These are phyloP conservation scores for Trematomus bernacchii DNA, from an alignment of 2,797 vertebrate genomes.

Conservation along the genomic window DNA sequence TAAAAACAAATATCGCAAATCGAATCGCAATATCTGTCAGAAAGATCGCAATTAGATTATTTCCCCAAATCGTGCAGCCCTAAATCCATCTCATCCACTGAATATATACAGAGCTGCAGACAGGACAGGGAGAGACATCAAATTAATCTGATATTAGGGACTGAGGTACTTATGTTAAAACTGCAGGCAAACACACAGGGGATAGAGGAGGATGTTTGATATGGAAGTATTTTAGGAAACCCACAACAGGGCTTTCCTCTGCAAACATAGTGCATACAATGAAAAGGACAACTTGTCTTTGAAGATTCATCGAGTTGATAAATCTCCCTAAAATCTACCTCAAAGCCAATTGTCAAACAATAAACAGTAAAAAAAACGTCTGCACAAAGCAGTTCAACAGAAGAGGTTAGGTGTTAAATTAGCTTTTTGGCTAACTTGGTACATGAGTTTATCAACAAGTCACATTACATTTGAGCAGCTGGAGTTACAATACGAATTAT, in stretches of 20 bases:
- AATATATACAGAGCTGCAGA: constrained; percentile 10
- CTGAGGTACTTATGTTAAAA: background rate
- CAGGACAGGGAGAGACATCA: constrained; percentile 19
- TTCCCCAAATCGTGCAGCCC: too few species aligned
- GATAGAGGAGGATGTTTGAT: background rate
- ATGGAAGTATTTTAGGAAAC: background rate
- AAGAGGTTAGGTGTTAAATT: background rate
- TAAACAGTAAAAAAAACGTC: background rate
- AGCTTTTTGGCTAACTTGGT: background rate
- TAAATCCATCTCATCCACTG: constrained; percentile 1
- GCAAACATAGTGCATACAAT: background rate
- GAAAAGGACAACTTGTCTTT: background rate
- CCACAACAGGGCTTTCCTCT: too few species aligned
- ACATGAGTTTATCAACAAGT: constrained; percentile 3
- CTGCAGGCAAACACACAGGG: background rate
- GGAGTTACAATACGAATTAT: background rate
- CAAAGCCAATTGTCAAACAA: background rate
- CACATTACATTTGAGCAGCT: background rate
- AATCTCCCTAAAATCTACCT: too few species aligned
- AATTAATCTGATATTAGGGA: background rate
- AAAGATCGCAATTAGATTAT: too few species aligned
- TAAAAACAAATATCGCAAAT: too few species aligned
- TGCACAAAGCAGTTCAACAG: background rate
- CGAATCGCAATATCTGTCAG: too few species aligned
- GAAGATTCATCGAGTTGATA: background rate